Percentiles rank a stretch among this genome's conserved stretches.
phyloP scores from a whole-genome alignment of 2,113 vertebrate genomes.

The Heloderma charlesbogerti region DNA sequence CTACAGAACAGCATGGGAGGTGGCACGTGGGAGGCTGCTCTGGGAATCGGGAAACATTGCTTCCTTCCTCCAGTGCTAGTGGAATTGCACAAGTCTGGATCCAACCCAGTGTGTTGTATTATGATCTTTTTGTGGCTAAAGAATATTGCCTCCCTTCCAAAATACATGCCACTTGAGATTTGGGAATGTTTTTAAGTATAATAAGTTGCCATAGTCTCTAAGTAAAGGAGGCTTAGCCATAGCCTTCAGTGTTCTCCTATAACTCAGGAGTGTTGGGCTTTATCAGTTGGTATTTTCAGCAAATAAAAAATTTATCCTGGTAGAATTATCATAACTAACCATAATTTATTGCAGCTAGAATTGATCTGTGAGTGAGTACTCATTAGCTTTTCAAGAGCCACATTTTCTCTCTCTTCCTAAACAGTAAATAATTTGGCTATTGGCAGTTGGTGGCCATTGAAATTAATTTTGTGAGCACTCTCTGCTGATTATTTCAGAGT shows the following conservation, averaged over 20 bases:
- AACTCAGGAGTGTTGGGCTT: not conserved
- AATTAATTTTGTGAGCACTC: not conserved
- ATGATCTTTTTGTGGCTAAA: not conserved
- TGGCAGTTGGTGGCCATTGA: not conserved
- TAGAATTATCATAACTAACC: not conserved
- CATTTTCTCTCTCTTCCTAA: not conserved
- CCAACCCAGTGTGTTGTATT: not conserved
- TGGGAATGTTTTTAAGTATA: not conserved
- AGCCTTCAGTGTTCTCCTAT: not conserved
- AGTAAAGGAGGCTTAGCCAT: no score
- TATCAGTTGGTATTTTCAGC: not conserved
- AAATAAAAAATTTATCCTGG: not conserved
- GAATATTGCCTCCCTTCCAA: not conserved
- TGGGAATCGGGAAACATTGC: not conserved
- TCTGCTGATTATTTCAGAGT: not conserved
- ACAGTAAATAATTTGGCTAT: not conserved
- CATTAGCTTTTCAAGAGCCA: not conserved
- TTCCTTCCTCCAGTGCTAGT: not conserved
- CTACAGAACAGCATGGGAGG: not conserved
- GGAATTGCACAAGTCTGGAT: not conserved
- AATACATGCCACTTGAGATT: not conserved
- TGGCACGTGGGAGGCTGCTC: not conserved
- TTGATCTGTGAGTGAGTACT: not conserved
- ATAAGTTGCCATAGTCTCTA: not conserved
- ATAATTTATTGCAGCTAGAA: not conserved